Evolutionary conservation across 2,888 invertebrate genomes (phyloP), one percentile per base, ranked within the genome.

Genomic region (Andrena fulva): DNA sequence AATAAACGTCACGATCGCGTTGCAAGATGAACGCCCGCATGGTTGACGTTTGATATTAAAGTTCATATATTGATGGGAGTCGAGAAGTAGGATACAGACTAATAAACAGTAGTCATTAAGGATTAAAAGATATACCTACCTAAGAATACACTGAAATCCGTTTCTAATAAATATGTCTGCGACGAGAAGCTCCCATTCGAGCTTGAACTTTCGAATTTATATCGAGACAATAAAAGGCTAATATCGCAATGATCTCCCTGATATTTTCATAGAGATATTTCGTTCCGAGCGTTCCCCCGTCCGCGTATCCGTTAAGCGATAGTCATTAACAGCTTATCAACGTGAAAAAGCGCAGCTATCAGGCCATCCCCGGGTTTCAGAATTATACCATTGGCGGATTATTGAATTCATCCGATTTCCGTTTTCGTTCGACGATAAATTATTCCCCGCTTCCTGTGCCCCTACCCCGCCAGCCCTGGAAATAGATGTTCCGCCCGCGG

Each of bases 341-440:
- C 20, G 54, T 24, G 63, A 68, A 78, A 64, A 77, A 56, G 54
- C 73, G 10, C 73, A 20, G 31, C 16, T n/a, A 3, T 7, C 72
- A 20, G n/a, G 10, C 10, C 10, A 20, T 50, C 42, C 20, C 52
- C n/a, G 24, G 24, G 52, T 20, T 20, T 20, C n/a, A 20, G 20
- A 20, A 75, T 35, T 54, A 56, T 31, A 29, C 54, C 63, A 42
- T 16, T 6, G 64, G 1, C 42, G 73, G 50, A 79, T 80, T 80
- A 71, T 59, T 24, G 75, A 67, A 80, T 67, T 75, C 67, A 56
- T 12, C 67, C 54, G 56, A 82, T 71, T 82, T 80, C 82, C 82
- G 67, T 67, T 67, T 67, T 56, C 70, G 70, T 63, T 62, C 48
- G 50, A 10, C 33, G 74, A 75, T 81, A 78, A 81, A 81, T 81